A percentile compares a stretch with the other conserved stretches of the same genome.
Evolutionary conservation across 2,888 invertebrate genomes (phyloP).

Genomic region (Serripes groenlandicus): DNA sequence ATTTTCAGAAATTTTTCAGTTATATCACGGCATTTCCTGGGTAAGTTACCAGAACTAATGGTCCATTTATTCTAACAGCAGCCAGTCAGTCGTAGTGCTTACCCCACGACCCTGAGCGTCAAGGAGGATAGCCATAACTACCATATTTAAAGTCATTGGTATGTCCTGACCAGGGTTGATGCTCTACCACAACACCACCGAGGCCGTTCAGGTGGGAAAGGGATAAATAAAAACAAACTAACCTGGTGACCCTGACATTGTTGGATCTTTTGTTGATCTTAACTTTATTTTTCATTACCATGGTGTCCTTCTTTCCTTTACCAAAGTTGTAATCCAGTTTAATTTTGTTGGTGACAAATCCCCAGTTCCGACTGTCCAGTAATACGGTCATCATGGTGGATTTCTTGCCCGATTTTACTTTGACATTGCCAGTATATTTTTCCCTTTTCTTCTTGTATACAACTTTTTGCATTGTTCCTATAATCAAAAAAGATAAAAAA

Average conservation of each 20-base stretch:
- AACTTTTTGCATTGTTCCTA: conserved; percentile 8
- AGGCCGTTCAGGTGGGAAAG: no score
- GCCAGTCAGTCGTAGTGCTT: no score
- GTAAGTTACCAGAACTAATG: no score
- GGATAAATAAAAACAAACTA: neutral
- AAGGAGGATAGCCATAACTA: no score
- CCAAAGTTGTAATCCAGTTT: conserved; percentile 70
- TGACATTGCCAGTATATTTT: conserved; percentile 44
- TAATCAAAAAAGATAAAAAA: neutral
- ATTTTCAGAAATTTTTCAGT: no score
- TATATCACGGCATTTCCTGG: no score
- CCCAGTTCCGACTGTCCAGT: conserved; percentile 54
- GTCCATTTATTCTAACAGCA: no score
- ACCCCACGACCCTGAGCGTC: no score
- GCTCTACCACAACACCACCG: no score
- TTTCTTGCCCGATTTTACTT: conserved; percentile 52
- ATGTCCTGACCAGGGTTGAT: no score
- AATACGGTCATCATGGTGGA: conserved; percentile 41
- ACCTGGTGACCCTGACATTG: conserved; percentile 15
- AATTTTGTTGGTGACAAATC: conserved; percentile 54
- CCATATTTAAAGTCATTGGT: no score
- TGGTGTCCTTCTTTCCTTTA: conserved; percentile 65
- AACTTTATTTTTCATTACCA: conserved; percentile 66
- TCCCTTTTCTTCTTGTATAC: conserved; percentile 48
- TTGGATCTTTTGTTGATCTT: conserved; percentile 36